Conservation (phyloP, 2,888 invertebrate species). For the Lasioglossum vierecki region DNA sequence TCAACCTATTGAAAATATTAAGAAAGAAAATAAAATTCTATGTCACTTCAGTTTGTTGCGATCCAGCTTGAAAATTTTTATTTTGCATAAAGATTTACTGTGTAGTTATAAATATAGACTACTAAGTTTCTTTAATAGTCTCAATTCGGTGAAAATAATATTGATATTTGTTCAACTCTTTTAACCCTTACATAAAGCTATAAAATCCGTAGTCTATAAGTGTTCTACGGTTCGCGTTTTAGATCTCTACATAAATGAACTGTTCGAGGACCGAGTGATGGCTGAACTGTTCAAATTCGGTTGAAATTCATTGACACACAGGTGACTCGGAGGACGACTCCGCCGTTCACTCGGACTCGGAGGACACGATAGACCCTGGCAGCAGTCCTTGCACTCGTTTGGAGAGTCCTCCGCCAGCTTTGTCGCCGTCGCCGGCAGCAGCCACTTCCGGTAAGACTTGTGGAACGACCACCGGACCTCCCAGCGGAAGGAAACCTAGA, state of each 20-base stretch:
- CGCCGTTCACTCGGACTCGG: constrained; percentile 82
- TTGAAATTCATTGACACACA: constrained; percentile 49
- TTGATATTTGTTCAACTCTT: background rate
- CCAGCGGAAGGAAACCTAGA: constrained; percentile 90
- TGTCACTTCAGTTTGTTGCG: too few relatives aligned
- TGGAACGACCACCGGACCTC: constrained; percentile 79
- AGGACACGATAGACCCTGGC: constrained; percentile 83
- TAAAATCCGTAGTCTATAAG: background rate
- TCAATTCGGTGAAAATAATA: too few relatives aligned
- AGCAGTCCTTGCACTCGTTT: constrained; percentile 81
- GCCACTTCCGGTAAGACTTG: constrained; percentile 65
- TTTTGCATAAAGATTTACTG: too few relatives aligned
- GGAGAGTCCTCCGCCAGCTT: constrained; percentile 76
- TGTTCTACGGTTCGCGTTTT: background rate
- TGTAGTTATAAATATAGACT: too few relatives aligned
- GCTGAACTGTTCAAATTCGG: background rate
- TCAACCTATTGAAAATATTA: too few relatives aligned
- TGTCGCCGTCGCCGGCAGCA: constrained; percentile 79
- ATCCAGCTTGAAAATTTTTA: too few relatives aligned
- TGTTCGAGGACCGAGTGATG: too few relatives aligned
- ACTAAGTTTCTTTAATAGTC: too few relatives aligned
- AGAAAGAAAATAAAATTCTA: too few relatives aligned
- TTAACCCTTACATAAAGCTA: background rate
- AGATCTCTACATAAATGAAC: background rate
- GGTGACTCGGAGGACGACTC: constrained; percentile 83